phyloP scores from a whole-genome alignment of 2,797 vertebrate species.

The Syngnathus acus region DNA sequence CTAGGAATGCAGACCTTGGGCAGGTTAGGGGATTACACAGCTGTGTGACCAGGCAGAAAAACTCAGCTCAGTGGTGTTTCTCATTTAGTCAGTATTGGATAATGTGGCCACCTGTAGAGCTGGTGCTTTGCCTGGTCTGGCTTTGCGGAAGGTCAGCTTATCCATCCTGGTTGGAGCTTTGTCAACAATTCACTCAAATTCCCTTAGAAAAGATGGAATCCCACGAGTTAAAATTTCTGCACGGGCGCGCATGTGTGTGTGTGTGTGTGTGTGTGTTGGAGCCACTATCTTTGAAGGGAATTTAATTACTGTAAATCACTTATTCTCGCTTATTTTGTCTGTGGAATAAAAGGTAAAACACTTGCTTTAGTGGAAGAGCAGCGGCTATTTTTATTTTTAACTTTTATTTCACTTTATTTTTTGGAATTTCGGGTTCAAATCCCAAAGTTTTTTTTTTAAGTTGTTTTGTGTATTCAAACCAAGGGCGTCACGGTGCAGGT shows the following conservation, averaged over 20 bases:
- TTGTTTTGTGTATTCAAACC: too few relatives aligned
- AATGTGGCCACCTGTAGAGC: constrained; percentile 2
- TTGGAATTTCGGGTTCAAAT: too few relatives aligned
- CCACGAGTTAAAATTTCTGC: not conserved
- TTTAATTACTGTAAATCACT: too few relatives aligned
- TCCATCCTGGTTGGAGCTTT: not conserved
- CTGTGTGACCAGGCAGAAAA: constrained; percentile 2
- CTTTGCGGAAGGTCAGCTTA: not conserved
- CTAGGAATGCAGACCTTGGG: not conserved
- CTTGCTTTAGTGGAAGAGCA: too few relatives aligned
- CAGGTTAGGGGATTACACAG: constrained; percentile 1
- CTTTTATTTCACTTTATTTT: too few relatives aligned
- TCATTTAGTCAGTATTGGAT: not conserved
- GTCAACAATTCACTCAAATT: not conserved
- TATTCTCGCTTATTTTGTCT: too few relatives aligned
- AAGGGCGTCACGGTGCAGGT: too few relatives aligned
- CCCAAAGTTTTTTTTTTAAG: too few relatives aligned
- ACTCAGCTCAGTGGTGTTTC: not conserved
- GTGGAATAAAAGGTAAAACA: too few relatives aligned
- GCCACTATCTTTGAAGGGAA: too few relatives aligned
- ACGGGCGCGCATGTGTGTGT: not conserved
- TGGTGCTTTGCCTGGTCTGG: not conserved
- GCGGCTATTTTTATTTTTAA: too few relatives aligned
- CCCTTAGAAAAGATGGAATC: not conserved
- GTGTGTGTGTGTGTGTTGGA: not conserved